Evolutionary conservation across 2,888 invertebrate species (phyloP), one percentile per base, ranked within the genome.

Genomic region (Hemithea aestivaria): DNA sequence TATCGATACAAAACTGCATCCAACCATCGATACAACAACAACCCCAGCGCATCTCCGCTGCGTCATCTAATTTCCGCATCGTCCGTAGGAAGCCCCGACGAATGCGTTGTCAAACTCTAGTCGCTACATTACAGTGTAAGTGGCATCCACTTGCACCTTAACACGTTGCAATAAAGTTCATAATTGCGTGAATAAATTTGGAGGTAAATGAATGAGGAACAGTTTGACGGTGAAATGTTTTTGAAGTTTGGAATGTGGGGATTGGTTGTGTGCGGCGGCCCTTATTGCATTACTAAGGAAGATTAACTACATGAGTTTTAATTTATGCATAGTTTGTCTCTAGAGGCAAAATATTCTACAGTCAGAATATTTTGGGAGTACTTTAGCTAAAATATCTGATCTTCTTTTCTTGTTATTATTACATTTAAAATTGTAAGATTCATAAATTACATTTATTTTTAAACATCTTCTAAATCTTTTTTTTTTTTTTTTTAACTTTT

Each of bases 21-120:
- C 12, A 24, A 33, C 6, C 21, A 38, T 48, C 48, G 49, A 49
- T 27, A 21, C 0, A 1, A 20, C 27, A 45, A 28, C 46, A 44
- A 24, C 37, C 16, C 45, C 37, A 35, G 10, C 10, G 32, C 34
- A 48, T 45, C 33, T 45, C 30, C 40, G 66, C 66, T 52, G 63
- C 68, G 69, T 75, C 74, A 74, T 74, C 74, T 74, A 73, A 74
- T 74, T 75, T 73, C 74, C 74, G 66, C 58, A 54, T 54, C 60
- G 59, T 55, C 59, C 53, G 56, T 53, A 56, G 58, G 62, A 60
- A 46, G 54, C 48, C 58, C 48, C 59, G 56, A 62, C 64, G 65
- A 66, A 63, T 64, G 64, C 66, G 66, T 64, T 65, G 66, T 62
- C 68, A 65, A 67, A 66, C 58, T 56, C 51, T 40, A 31, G 32